phyloP scores from a whole-genome alignment of 2,797 vertebrate genomes.

The Okamejei kenojei region DNA sequence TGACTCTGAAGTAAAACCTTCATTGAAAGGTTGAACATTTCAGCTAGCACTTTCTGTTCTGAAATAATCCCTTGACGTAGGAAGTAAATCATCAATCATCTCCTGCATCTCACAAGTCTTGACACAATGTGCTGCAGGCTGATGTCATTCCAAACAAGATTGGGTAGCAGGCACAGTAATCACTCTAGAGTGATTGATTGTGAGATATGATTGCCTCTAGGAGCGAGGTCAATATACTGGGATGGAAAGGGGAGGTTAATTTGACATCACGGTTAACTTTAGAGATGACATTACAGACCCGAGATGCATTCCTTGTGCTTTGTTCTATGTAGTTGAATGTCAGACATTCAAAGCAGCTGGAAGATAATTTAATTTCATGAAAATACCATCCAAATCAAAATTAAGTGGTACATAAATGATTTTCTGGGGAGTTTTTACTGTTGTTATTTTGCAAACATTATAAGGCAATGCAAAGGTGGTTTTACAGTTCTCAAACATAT shows the following conservation, averaged over 20 bases:
- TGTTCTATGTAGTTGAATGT: not conserved
- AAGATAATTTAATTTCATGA: not conserved
- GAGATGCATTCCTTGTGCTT: not conserved
- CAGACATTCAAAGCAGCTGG: not conserved
- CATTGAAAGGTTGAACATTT: conserved; percentile 18
- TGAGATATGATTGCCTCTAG: not conserved
- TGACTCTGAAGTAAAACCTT: not conserved
- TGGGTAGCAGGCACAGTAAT: not conserved
- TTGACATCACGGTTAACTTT: not conserved
- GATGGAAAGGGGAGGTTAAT: not conserved
- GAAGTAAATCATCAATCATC: conserved; percentile 21
- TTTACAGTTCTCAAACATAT: not conserved
- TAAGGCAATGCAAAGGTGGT: not conserved
- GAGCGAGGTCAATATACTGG: not conserved
- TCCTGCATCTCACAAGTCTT: not conserved
- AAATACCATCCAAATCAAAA: not conserved
- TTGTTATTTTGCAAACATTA: not conserved
- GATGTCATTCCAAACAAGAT: not conserved
- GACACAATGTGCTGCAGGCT: conserved; percentile 26
- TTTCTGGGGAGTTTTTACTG: not conserved
- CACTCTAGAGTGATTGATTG: not conserved
- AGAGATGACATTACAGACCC: not conserved
- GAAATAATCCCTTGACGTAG: conserved; percentile 17
- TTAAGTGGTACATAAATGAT: not conserved
- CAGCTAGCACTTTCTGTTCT: not conserved